phyloP scores from a whole-genome alignment of 2,113 vertebrate species.

The Aix galericulata region DNA sequence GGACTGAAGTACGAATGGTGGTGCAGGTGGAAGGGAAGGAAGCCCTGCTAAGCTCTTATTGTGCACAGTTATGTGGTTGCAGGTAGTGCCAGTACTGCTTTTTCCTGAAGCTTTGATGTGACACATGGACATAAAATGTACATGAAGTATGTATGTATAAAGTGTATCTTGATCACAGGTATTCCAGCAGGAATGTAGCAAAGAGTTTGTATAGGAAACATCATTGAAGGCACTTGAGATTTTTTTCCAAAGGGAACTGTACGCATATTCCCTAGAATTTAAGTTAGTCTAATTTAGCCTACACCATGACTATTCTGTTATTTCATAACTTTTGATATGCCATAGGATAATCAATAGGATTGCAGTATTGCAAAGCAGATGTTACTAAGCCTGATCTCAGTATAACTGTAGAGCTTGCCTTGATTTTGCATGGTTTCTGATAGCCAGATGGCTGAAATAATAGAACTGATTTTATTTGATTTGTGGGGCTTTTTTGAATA shows the following conservation, averaged over 20 bases:
- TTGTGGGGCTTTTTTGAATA: neutral
- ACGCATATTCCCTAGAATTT: neutral
- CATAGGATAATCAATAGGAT: neutral
- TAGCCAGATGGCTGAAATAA: neutral
- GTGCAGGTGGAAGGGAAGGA: neutral
- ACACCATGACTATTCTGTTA: neutral
- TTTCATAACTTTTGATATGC: neutral
- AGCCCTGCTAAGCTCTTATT: neutral
- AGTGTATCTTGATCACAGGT: neutral
- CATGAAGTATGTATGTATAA: neutral
- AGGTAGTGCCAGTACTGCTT: neutral
- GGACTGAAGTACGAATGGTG: neutral
- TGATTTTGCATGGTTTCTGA: neutral
- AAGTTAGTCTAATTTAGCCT: neutral
- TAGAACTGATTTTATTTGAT: neutral
- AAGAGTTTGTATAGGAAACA: neutral
- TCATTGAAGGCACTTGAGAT: no score
- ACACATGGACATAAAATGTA: neutral
- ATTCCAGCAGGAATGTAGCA: neutral
- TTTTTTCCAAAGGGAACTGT: neutral
- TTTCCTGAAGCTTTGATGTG: neutral
- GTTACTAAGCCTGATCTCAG: neutral
- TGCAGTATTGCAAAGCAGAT: neutral
- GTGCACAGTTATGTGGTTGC: rapidly evolving
- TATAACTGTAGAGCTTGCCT: neutral